A percentile compares a stretch with the other conserved stretches of the same genome.
Evolutionary conservation across 1,140 invertebrate species (phyloP).

Genomic region (Pachyrhynchus sulphureomaculatus): DNA sequence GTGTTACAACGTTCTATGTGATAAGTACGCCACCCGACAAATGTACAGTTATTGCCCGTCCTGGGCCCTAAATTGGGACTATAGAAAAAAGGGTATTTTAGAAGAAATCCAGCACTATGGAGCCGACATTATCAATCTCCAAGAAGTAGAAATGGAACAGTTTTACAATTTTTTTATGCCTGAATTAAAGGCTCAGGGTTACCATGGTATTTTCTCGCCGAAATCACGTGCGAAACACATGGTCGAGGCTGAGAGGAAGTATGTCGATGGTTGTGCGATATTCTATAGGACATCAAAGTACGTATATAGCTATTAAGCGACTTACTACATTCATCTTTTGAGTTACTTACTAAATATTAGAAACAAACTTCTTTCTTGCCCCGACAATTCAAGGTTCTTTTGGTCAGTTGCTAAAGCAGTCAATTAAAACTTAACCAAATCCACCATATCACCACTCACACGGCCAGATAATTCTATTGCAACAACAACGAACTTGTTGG

Average conservation of each 20-base stretch:
- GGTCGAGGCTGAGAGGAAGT: constrained; percentile 93
- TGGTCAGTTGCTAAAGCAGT: no score
- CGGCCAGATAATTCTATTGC: no score
- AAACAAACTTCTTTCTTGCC: no score
- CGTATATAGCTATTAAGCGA: no score
- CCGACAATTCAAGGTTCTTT: no score
- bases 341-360: no score
- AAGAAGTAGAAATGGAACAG: constrained; percentile 99
- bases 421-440: no score
- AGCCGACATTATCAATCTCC: constrained; percentile 96
- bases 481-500: no score
- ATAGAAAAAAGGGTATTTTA: constrained; percentile 96
- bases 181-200: constrained; percentile 89
- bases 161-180: constrained; percentile 98
- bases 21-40: constrained; percentile 96
- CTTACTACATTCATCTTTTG: no score
- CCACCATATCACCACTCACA: no score
- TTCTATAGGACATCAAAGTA: constrained; percentile 95
- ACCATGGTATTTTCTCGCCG: constrained; percentile 97
- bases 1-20: constrained; percentile 99
- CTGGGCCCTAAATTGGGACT: constrained; percentile 98
- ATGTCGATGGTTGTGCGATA: constrained; percentile 99
- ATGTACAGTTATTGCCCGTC: constrained; percentile 98
- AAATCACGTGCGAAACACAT: constrained; percentile 99
- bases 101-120: constrained; percentile 94